These are phyloP conservation scores for Ephialtes manifestator DNA, from an alignment of 2,888 invertebrate genomes.

Conservation along the genomic window DNA sequence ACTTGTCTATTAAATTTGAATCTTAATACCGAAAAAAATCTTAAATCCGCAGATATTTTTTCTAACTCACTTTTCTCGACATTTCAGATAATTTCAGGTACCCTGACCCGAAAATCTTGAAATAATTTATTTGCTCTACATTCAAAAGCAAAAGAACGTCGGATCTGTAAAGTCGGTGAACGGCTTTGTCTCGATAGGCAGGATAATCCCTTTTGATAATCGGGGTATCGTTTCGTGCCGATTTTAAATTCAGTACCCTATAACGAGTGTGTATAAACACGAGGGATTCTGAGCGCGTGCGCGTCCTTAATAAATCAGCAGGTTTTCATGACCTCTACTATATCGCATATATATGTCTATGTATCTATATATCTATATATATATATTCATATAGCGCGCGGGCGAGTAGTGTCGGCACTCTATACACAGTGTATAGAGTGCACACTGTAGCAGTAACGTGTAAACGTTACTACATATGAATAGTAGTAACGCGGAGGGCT, in stretches of 20 bases:
- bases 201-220: not conserved
- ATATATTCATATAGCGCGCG: not conserved
- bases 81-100: too few relatives aligned
- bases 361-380: too few relatives aligned
- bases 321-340: constrained; percentile 47
- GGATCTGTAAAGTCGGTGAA: not conserved
- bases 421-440: not conserved
- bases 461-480: constrained; percentile 16
- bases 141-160: not conserved
- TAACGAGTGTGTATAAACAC: not conserved
- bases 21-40: too few relatives aligned
- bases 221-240: not conserved
- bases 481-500: not conserved
- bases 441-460: constrained; percentile 20
- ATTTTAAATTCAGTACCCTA: not conserved
- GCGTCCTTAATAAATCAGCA: constrained; percentile 49
- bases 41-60: too few relatives aligned
- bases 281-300: not conserved
- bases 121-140: too few relatives aligned
- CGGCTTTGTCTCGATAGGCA: not conserved
- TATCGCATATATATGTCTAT: not conserved
- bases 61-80: too few relatives aligned
- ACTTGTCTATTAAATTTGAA: too few relatives aligned
- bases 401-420: not conserved
- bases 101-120: too few relatives aligned